Percentiles rank a stretch among this genome's conserved stretches.
phyloP scores from a whole-genome alignment of 1,140 invertebrate species.

The Trichonephila clavata region DNA sequence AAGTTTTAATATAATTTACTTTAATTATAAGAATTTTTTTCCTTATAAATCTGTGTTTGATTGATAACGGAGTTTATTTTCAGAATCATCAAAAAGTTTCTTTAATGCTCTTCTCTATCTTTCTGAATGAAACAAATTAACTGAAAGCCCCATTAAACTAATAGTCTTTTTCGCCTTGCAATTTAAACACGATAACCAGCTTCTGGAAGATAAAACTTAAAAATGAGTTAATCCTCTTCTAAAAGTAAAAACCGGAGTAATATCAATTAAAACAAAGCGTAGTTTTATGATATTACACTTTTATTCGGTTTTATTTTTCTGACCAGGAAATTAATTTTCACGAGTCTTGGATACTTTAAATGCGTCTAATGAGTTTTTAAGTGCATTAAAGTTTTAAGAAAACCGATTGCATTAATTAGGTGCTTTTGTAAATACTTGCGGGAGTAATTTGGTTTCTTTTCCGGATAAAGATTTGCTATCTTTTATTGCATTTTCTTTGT shows the following conservation, averaged over 20 bases:
- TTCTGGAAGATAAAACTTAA: neutral
- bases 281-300: neutral
- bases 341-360: neutral
- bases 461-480: neutral
- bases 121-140: conserved; percentile 75
- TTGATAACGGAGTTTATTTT: neutral
- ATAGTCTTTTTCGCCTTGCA: conserved; percentile 56
- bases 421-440: neutral
- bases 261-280: conserved; percentile 27
- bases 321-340: neutral
- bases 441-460: neutral
- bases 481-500: neutral
- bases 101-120: neutral
- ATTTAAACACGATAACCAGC: conserved; percentile 20
- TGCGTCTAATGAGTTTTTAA: conserved; percentile 23
- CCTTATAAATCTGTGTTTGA: neutral
- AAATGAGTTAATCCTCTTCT: neutral
- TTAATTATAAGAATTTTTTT: too few relatives aligned
- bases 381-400: neutral
- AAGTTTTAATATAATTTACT: too few relatives aligned
- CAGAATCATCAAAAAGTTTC: neutral
- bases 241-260: neutral
- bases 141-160: conserved; percentile 48
- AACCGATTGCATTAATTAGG: neutral
- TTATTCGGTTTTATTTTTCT: neutral